A percentile compares a stretch with the other conserved stretches of the same genome.
Conservation (phyloP, 2,113 vertebrate species). For the Limanda limanda region DNA sequence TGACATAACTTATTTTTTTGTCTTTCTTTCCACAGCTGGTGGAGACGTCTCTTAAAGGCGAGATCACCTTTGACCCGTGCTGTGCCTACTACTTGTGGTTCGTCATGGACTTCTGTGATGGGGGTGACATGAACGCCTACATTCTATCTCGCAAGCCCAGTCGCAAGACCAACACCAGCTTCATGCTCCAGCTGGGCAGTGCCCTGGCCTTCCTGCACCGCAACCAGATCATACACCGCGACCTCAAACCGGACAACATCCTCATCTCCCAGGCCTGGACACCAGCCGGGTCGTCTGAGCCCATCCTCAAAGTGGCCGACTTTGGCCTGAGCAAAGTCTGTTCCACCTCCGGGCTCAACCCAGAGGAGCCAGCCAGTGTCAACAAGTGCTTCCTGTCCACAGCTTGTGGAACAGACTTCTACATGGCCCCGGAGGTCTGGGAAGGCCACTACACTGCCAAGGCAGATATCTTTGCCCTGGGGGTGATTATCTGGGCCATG, state of each 20-base stretch:
- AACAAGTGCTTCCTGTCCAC: conserved; percentile 97
- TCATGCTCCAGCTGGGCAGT: conserved; percentile 98
- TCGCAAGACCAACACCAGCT: conserved; percentile 96
- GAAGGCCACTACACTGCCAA: conserved; percentile 98
- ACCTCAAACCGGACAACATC: conserved; percentile 98
- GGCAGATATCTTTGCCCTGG: conserved; percentile 96
- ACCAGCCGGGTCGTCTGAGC: conserved; percentile 83
- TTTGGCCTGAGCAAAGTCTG: conserved; percentile 98
- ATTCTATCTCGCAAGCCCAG: conserved; percentile 93
- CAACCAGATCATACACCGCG: conserved; percentile 96
- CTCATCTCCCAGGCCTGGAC: conserved; percentile 88
- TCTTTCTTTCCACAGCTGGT: conserved; percentile 86
- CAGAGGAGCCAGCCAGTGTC: conserved; percentile 92
- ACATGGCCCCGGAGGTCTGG: conserved; percentile 98
- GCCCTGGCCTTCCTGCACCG: conserved; percentile 97
- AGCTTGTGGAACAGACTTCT: conserved; percentile 96
- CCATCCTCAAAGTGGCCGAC: conserved; percentile 95
- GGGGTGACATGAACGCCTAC: conserved; percentile 98
- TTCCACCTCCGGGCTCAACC: conserved; percentile 89
- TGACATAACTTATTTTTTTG: conserved; percentile 25
- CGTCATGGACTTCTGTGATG: conserved; percentile 98
- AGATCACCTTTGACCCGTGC: conserved; percentile 94
- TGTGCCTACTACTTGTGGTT: conserved; percentile 98
- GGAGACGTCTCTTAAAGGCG: conserved; percentile 96
- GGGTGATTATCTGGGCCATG: conserved; percentile 99